Evolutionary conservation across 2,113 vertebrate species (phyloP).

Genomic region (Pomatostomus ruficeps): DNA sequence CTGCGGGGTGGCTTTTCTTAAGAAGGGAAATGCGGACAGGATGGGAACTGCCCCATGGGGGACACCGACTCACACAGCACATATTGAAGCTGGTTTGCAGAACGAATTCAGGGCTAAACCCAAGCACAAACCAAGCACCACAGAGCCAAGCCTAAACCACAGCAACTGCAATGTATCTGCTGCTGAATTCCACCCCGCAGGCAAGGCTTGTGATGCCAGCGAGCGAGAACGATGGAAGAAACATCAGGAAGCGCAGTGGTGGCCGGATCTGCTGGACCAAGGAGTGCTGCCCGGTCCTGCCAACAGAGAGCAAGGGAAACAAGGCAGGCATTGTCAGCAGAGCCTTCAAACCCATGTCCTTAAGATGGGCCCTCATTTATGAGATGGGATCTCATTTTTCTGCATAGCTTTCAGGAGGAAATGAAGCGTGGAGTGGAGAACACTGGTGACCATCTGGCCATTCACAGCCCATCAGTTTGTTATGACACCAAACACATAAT

Average conservation of each 20-base stretch:
- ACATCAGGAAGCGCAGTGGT: background rate
- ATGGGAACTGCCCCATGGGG: background rate
- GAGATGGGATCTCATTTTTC: conserved; percentile 67
- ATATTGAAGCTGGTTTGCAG: background rate
- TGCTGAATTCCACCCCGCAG: background rate
- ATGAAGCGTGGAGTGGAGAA: conserved; percentile 56
- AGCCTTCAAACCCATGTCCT: conserved; percentile 29
- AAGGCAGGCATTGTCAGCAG: conserved; percentile 46
- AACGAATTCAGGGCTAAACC: background rate
- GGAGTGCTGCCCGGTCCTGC: background rate
- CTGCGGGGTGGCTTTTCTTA: background rate
- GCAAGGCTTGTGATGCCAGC: background rate
- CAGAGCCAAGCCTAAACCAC: background rate
- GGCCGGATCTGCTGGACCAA: conserved; percentile 20
- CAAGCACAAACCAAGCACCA: background rate
- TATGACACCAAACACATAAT: conserved; percentile 64
- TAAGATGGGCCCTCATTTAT: conserved; percentile 46
- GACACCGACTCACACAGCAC: background rate
- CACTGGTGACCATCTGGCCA: conserved; percentile 67
- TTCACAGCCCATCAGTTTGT: conserved; percentile 65
- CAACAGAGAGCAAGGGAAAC: background rate
- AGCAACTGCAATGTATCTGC: background rate
- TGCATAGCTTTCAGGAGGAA: conserved; percentile 66
- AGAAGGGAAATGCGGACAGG: background rate
- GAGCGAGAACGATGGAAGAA: background rate